Conservation (phyloP, 2,797 vertebrate genomes). For the Scomberomorus guttatus region DNA sequence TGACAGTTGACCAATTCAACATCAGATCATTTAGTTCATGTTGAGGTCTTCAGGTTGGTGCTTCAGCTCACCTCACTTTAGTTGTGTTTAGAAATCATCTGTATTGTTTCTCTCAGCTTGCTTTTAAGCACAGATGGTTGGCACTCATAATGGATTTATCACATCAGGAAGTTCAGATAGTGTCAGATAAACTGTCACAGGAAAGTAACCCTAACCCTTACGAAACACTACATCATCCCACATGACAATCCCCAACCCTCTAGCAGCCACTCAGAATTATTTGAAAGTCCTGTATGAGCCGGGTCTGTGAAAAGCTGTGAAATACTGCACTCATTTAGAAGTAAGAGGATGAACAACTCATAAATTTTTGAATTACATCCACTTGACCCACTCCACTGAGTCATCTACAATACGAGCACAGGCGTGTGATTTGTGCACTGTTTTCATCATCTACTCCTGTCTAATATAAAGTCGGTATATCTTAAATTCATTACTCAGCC, state of each 20-base stretch:
- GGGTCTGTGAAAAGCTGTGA: slow-evolving; percentile 2
- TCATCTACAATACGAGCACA: slow-evolving; percentile 13
- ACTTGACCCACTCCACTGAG: slow-evolving; percentile 22
- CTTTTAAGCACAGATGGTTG: slow-evolving; percentile 24
- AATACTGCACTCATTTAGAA: slow-evolving; percentile 34
- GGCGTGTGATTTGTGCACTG: slow-evolving; percentile 26
- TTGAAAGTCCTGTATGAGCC: background rate
- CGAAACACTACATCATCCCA: slow-evolving; percentile 1
- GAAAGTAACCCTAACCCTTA: slow-evolving; percentile 2
- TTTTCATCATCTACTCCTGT: slow-evolving; percentile 18
- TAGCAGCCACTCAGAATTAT: background rate
- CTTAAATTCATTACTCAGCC: slow-evolving; percentile 21
- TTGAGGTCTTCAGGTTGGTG: background rate
- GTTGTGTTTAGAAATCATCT: background rate
- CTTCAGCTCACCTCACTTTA: background rate
- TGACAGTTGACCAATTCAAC: background rate
- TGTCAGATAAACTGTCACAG: slow-evolving; percentile 40
- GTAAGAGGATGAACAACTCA: slow-evolving; percentile 31
- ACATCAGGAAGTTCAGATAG: slow-evolving; percentile 8
- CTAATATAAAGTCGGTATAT: slow-evolving; percentile 22
- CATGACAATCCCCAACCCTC: background rate
- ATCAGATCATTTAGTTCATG: background rate
- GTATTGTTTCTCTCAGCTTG: slow-evolving; percentile 12
- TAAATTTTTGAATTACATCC: slow-evolving; percentile 38
- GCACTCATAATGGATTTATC: slow-evolving; percentile 14